A percentile compares a stretch with the other conserved stretches of the same genome.
Evolutionary conservation across 2,113 vertebrate genomes (phyloP).

Genomic region (Macquaria ambigua): DNA sequence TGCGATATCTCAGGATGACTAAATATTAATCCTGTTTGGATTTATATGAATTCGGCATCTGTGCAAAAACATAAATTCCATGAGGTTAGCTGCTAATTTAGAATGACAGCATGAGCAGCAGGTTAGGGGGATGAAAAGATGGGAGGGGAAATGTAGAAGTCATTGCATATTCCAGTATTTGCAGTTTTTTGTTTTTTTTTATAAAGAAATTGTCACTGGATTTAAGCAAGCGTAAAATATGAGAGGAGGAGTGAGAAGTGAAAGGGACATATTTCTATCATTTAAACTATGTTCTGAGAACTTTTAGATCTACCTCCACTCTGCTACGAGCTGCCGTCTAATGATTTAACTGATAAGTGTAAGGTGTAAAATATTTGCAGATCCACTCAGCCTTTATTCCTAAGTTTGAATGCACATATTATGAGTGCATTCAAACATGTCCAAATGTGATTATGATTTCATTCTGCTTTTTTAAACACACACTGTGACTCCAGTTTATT

Average conservation of each 20-base stretch:
- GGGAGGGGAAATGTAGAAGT: not conserved
- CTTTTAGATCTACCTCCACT: not conserved
- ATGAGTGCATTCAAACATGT: not conserved
- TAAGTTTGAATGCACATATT: not conserved
- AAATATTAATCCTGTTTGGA: constrained; percentile 12
- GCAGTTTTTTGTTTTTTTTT: not conserved
- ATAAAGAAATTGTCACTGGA: not conserved
- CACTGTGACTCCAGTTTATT: not conserved
- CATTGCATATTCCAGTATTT: not conserved
- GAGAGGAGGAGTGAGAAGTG: not conserved
- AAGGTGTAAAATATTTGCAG: not conserved
- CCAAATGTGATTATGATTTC: not conserved
- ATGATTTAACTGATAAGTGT: not conserved
- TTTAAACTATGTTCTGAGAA: not conserved
- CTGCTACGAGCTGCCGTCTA: not conserved
- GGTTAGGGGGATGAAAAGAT: not conserved
- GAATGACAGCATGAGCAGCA: not conserved
- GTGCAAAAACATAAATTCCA: not conserved
- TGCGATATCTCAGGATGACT: not conserved
- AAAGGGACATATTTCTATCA: not conserved
- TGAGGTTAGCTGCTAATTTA: not conserved
- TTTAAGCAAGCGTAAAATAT: not conserved
- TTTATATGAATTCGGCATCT: not conserved
- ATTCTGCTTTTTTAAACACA: constrained; percentile 1
- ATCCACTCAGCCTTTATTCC: not conserved